Evolutionary conservation across 1,140 invertebrate species (phyloP).

Genomic region (Euschistus heros): DNA sequence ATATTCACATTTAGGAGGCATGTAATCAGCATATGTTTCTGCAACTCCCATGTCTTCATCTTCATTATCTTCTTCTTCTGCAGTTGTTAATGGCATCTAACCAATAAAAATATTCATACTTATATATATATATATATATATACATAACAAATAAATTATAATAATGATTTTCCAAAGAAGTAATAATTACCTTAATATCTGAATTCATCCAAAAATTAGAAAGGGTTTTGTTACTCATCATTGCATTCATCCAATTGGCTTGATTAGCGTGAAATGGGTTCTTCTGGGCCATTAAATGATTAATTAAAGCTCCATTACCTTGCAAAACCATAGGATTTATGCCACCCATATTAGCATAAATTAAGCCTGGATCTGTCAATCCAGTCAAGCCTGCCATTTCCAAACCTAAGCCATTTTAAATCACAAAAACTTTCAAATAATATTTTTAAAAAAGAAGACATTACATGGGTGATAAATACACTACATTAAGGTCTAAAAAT

Average conservation of each 20-base stretch:
- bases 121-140: neutral
- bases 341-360: conserved; percentile 20
- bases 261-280: conserved; percentile 18
- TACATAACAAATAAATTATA: neutral
- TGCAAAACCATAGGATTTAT: conserved; percentile 17
- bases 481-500: too few species aligned
- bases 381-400: conserved; percentile 43
- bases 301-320: conserved; percentile 19
- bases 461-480: too few species aligned
- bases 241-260: conserved; percentile 27
- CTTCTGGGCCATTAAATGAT: conserved; percentile 19
- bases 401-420: conserved; percentile 31
- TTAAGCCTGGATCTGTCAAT: neutral
- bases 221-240: conserved; percentile 38
- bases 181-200: conserved; percentile 31
- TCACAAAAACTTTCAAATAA: neutral
- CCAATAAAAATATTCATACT: conserved; percentile 2
- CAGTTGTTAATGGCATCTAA: conserved; percentile 30
- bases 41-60: conserved; percentile 95
- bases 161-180: neutral
- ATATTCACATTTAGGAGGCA: conserved; percentile 81
- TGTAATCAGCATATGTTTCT: conserved; percentile 96
- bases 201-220: conserved; percentile 46
- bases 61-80: conserved; percentile 75
- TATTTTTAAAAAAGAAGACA: neutral